Percentiles rank a stretch among this genome's conserved stretches.
Conservation (phyloP, 2,888 invertebrate genomes). For the Platycheirus albimanus region DNA sequence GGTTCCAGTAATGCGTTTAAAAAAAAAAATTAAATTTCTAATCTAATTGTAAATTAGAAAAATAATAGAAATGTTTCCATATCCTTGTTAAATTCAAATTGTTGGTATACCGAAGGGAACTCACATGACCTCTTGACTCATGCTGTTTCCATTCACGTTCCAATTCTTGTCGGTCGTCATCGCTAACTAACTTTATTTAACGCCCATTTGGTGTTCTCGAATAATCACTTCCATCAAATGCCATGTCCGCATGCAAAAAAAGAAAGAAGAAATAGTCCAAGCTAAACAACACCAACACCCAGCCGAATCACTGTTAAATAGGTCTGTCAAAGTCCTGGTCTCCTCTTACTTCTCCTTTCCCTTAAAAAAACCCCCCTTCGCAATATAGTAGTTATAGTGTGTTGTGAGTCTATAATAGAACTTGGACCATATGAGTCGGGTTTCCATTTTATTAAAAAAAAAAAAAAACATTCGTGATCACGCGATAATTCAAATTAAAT, state of each 20-base stretch:
- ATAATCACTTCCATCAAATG: conserved; percentile 70
- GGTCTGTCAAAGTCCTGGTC: conserved; percentile 56
- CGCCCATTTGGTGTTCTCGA: conserved; percentile 72
- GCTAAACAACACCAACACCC: conserved; percentile 38
- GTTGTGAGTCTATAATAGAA: conserved; percentile 18
- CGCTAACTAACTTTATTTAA: conserved; percentile 37
- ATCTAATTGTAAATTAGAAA: background rate
- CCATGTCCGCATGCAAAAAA: conserved; percentile 67
- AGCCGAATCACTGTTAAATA: conserved; percentile 60
- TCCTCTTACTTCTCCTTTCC: too few species aligned
- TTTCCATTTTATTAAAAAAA: conserved; percentile 30
- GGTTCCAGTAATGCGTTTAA: background rate
- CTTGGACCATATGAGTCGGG: conserved; percentile 45
- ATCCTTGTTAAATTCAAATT: background rate
- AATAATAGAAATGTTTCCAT: background rate
- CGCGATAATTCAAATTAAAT: conserved; percentile 73
- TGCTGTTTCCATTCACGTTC: conserved; percentile 31
- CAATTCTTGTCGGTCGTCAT: background rate
- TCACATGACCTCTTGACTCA: conserved; percentile 45
- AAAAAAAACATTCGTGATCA: too few species aligned
- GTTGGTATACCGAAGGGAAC: conserved; percentile 18
- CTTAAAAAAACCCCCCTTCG: too few species aligned
- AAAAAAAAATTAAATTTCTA: background rate
- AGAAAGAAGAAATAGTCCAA: too few species aligned
- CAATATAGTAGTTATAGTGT: background rate